phyloP scores from a whole-genome alignment of 2,797 vertebrate genomes.

The Melanotaenia nigrans region DNA sequence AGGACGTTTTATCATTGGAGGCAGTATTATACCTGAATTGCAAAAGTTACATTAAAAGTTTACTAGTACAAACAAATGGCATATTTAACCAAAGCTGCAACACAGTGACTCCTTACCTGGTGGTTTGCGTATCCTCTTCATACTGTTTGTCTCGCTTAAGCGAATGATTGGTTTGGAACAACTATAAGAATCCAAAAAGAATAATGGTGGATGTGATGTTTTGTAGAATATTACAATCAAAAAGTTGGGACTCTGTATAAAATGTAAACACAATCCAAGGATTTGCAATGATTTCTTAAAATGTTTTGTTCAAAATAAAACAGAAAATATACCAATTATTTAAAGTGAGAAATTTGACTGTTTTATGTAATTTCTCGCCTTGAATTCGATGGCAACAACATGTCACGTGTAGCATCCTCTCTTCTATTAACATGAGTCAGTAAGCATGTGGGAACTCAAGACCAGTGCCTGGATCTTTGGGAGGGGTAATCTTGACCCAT shows the following conservation, averaged over 20 bases:
- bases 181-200: constrained; percentile 40
- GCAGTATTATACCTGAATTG: constrained; percentile 61
- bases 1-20: constrained; percentile 59
- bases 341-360: too few species aligned
- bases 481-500: background rate
- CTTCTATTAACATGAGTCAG: background rate
- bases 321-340: too few species aligned
- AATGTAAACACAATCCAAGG: background rate
- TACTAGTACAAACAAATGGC: background rate
- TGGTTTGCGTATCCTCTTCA: constrained; percentile 58
- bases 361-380: too few species aligned
- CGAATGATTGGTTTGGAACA: constrained; percentile 61
- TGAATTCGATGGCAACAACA: background rate
- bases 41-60: background rate
- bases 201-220: background rate
- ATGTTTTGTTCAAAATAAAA: background rate
- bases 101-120: constrained; percentile 29
- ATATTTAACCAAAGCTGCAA: background rate
- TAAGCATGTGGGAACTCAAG: background rate
- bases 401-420: background rate
- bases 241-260: background rate
- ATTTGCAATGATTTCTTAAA: background rate
- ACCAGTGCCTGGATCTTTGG: background rate
- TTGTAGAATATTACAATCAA: background rate
- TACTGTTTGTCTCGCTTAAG: constrained; percentile 73